Evolutionary conservation across 2,113 vertebrate species (phyloP), one percentile per base, ranked within the genome.

Genomic region (Ciconia stormi): DNA sequence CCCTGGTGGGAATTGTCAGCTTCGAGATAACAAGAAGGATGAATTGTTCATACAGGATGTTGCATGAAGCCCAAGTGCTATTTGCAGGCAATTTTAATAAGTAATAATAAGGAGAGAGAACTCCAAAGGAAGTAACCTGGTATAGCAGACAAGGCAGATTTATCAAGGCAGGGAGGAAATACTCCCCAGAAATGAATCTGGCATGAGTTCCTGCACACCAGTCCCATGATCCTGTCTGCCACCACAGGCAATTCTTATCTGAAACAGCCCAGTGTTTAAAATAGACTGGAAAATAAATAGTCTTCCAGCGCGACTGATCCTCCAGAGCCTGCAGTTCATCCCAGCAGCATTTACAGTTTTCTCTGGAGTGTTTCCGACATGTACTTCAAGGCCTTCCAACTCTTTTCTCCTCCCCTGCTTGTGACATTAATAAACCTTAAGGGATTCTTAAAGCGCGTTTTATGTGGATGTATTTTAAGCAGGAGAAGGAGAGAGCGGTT

Each of bases 181-280:
- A 97, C 97, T 98, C 97, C 98, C 97, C 97, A 97, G 97, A 97
- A 98, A 97, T 96, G 97, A 97, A 97, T 98, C 98, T 98, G 97
- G 98, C 98, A 96, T 74, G 73, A 97, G 96, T 97, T 98, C 96
- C 97, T 90, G 92, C 88, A 87, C 96, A 96, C 96, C 96, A 98
- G 97, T 98, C 98, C 97, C 98, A 98, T 97, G 97, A 97, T 98
- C 98, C 97, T 97, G 96, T 97, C 97, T 98, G 97, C 98, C 97
- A 98, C 98, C 90, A 91, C 96, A 98, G 97, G 97, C 97, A 97
- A 84, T 91, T 95, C 98, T 98, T 98, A 98, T 98, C 98, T 98
- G 96, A 95, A 97, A 96, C 97, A 97, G 97, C 96, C 97, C 97
- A 96, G 95, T 97, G 97, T 98, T 98, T 97, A 97, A 98, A 98